Base-by-base conservation (phyloP, 2,888 invertebrate genomes). In the Meteorus colon region DNA sequence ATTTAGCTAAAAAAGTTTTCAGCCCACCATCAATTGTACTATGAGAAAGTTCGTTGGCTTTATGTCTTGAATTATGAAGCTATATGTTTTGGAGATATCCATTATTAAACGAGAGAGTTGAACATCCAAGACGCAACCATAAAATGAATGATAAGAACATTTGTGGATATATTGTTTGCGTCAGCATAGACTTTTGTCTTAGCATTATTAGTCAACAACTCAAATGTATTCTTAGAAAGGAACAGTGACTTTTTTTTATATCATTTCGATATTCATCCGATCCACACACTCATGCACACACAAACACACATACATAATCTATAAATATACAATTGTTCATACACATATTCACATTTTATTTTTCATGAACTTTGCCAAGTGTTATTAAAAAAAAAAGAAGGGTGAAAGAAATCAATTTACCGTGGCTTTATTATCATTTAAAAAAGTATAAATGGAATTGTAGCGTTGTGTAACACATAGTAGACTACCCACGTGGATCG, bases 391-490 rank as follows among this genome's bases (percentile, higher is more conserved):
- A 8, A 66, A 16, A 41, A 51, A 5, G 12, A 41, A 41, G 41
- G 41, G 8, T 41, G 8, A 41, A 41, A 31, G 27, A 71, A 72
- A 59, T 69, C 31, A 55, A 55, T 55, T 19, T 55, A 19, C 55
- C 19, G 27, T 29, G n/a, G 14, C 45, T 68, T 68, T 68, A 45
- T 48, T n/a, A 48, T 29, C 48, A 14, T 55, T 19, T 55, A 2
- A 55, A n/a, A 16, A n/a, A 48, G n/a, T 68, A 68, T 29, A 51
- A 29, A 48, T 48, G 29, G 29, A 68, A 68, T 27, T 68, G 48
- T 48, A 48, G 14, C 75, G 77, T 79, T 77, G 78, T 78, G 80
- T 79, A 80, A 80, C 77, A 75, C 81, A 82, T 78, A 77, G 78
- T 73, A 74, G 69, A 65, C 81, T 73, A 77, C 81, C 82, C 77